Conservation (phyloP, 2,113 vertebrate genomes). For the Phylloscopus trochilus region DNA sequence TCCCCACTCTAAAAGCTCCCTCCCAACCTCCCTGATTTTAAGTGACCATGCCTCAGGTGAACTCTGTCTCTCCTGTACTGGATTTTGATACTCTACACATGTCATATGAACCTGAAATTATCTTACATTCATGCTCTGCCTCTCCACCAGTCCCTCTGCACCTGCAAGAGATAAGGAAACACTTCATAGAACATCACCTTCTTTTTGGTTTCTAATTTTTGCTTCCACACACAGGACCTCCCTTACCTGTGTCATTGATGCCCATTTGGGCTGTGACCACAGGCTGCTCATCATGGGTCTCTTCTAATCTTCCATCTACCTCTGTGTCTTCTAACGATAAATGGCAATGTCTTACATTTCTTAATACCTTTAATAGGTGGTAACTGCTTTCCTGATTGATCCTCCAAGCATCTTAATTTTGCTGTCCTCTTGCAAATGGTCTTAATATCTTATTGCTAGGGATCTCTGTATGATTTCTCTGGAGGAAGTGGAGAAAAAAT, state of each 20-base stretch:
- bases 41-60: background rate
- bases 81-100: background rate
- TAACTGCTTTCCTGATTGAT: background rate
- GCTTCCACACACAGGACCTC: background rate
- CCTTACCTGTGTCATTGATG: background rate
- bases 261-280: background rate
- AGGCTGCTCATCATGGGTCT: background rate
- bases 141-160: background rate
- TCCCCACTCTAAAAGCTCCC: background rate
- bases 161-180: background rate
- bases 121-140: background rate
- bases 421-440: background rate
- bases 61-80: background rate
- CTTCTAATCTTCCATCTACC: background rate
- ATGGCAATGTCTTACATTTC: background rate
- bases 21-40: background rate
- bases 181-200: background rate
- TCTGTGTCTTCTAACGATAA: background rate
- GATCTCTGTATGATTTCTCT: background rate
- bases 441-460: background rate
- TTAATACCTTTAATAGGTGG: background rate
- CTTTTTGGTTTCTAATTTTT: background rate
- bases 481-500: background rate
- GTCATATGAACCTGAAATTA: background rate
- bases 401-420: background rate